phyloP scores from a whole-genome alignment of 2,888 invertebrate genomes.

The Keiferia lycopersicella region DNA sequence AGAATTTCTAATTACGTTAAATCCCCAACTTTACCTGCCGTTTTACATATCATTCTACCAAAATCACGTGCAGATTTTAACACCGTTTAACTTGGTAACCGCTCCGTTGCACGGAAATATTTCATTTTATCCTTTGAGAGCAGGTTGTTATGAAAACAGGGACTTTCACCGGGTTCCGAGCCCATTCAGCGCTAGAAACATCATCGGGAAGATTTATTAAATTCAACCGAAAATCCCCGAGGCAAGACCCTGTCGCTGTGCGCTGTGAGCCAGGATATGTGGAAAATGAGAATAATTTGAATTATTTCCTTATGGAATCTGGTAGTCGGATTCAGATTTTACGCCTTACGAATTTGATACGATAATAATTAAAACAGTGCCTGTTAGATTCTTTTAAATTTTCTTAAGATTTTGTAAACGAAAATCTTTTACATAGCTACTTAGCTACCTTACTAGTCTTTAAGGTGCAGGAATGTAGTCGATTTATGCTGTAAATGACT shows the following conservation, averaged over 20 bases:
- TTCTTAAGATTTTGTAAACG: background rate
- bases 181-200: conserved; percentile 51
- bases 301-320: conserved; percentile 27
- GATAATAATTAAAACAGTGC: background rate
- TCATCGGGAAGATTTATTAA: conserved; percentile 64
- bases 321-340: conserved; percentile 7
- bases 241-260: conserved; percentile 34
- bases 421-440: no score
- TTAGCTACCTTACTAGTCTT: no score
- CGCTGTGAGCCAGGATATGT: conserved; percentile 41
- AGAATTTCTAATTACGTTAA: conserved; percentile 21
- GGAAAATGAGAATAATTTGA: conserved; percentile 37
- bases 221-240: conserved; percentile 47
- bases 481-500: no score
- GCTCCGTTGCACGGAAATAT: conserved; percentile 45
- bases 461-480: no score
- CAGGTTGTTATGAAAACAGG: conserved; percentile 57
- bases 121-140: conserved; percentile 53
- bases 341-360: conserved; percentile 5
- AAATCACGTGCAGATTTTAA: conserved; percentile 43
- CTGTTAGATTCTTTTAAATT: no score
- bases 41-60: conserved; percentile 24
- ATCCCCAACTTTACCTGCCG: conserved; percentile 23
- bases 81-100: conserved; percentile 41
- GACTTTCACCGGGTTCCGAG: conserved; percentile 49